Base-by-base conservation (phyloP, 2,797 vertebrate genomes). In the Lemur catta region DNA sequence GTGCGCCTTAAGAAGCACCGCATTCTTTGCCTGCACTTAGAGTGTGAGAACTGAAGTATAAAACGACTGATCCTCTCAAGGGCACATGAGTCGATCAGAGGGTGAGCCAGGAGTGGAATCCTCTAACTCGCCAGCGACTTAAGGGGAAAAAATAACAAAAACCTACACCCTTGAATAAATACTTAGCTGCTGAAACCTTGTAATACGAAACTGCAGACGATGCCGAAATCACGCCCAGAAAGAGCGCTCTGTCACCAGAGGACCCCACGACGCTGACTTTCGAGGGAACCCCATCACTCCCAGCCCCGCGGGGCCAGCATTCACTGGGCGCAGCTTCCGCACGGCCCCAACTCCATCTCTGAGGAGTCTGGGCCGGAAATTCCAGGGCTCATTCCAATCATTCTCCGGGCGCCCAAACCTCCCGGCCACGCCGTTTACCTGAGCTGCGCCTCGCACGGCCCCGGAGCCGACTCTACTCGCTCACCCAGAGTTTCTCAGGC, bases 341-440 rank as follows among this genome's bases (percentile, higher is more conserved):
- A 41, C 15, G 1, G 46, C 38, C 41, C 41, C 52, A 10, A 20
- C 5, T 2, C 72, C 38, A 13, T 2, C 89, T n/a, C 65, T 82
- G 2, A 20, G n/a, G 26, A 28, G n/a, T n/a, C 79, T 2, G 87
- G 9, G 87, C 75, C 74, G 55, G 90, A 81, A 89, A 50, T 43
- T 17, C 79, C 79, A 11, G 14, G 50, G 75, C 75, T 78, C 61
- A 76, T 74, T 50, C 22, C 41, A 24, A 5, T 30, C 14, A 5
- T 26, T 20, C 38, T 2, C 7, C 6, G 4, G 57, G 1, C 15
- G 20, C 43, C 63, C 11, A 10, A 50, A 55, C 2, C 57, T 78
- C 84, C 96, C 76, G 9, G 59, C 22, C 69, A 22, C 15, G 74
- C 57, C 26, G 7, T 78, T 98, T 98, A 98, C 98, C 98, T 98